Conservation (phyloP, 2,797 vertebrate genomes). For the Sebastes iracundus region DNA sequence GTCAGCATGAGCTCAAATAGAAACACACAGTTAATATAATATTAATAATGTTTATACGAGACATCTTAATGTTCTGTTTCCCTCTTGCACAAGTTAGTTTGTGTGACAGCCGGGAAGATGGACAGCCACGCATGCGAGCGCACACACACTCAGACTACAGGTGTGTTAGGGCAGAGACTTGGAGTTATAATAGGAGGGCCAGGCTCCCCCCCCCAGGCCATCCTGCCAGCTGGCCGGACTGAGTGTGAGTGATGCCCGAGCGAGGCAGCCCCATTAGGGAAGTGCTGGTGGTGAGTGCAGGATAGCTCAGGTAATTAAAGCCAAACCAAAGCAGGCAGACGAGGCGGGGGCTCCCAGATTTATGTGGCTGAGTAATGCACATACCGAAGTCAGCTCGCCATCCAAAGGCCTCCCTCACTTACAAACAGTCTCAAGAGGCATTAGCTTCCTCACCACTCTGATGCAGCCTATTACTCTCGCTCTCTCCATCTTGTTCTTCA, state of each 20-base stretch:
- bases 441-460: constrained; percentile 77
- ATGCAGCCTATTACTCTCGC: constrained; percentile 74
- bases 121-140: constrained; percentile 23
- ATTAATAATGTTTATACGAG: constrained; percentile 1
- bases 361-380: constrained; percentile 82
- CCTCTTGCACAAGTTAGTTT: constrained; percentile 30
- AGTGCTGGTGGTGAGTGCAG: constrained; percentile 77
- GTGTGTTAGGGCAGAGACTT: constrained; percentile 71
- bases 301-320: constrained; percentile 83
- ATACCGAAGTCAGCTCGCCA: constrained; percentile 71
- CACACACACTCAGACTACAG: constrained; percentile 50
- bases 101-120: constrained; percentile 58
- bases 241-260: constrained; percentile 77
- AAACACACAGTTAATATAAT: constrained; percentile 26
- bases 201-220: constrained; percentile 70
- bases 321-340: constrained; percentile 76
- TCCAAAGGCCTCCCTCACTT: constrained; percentile 72
- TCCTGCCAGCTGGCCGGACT: constrained; percentile 76
- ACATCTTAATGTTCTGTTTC: constrained; percentile 8
- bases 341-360: constrained; percentile 76
- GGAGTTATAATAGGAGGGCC: constrained; percentile 77
- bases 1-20: constrained; percentile 25
- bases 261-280: constrained; percentile 77
- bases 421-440: constrained; percentile 76
- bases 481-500: constrained; percentile 59